Conservation (phyloP, 2,797 vertebrate species). For the Darevskia mixta region DNA sequence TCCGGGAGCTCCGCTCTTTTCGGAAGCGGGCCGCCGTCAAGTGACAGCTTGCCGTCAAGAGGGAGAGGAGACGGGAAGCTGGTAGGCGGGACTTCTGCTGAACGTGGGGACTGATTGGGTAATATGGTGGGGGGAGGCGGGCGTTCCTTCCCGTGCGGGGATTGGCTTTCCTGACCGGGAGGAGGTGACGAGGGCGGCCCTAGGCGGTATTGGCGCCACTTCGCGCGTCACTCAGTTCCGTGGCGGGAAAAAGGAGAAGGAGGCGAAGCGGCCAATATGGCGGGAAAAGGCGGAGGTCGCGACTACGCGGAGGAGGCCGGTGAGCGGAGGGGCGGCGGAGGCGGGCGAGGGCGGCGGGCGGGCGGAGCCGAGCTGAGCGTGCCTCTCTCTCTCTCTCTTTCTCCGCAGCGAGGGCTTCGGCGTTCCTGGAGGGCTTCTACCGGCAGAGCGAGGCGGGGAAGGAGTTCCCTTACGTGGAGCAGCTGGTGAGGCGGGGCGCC, state of each 20-base stretch:
- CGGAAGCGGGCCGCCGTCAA: neutral
- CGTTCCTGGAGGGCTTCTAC: slow-evolving; percentile 16
- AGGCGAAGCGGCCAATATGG: no score
- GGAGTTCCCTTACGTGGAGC: neutral
- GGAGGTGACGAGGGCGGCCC: neutral
- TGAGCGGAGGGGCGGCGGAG: neutral
- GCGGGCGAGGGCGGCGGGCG: accelerated
- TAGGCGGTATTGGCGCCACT: neutral
- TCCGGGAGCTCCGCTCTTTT: neutral
- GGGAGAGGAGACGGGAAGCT: no score
- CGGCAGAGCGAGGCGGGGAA: neutral
- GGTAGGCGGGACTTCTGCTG: no score
- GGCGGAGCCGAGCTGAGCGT: neutral
- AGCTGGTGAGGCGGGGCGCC: neutral
- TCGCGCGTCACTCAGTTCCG: neutral
- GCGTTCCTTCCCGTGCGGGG: neutral
- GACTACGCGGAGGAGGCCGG: neutral
- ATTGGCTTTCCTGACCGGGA: neutral
- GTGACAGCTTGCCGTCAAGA: neutral
- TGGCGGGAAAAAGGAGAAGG: neutral
- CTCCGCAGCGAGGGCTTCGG: neutral
- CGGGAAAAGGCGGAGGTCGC: neutral
- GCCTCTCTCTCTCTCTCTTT: no score
- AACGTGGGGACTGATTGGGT: neutral
- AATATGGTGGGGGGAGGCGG: neutral